Base-by-base conservation (phyloP, 53 echinoderm and acorn worm species). In the Holothuria leucospilota region DNA sequence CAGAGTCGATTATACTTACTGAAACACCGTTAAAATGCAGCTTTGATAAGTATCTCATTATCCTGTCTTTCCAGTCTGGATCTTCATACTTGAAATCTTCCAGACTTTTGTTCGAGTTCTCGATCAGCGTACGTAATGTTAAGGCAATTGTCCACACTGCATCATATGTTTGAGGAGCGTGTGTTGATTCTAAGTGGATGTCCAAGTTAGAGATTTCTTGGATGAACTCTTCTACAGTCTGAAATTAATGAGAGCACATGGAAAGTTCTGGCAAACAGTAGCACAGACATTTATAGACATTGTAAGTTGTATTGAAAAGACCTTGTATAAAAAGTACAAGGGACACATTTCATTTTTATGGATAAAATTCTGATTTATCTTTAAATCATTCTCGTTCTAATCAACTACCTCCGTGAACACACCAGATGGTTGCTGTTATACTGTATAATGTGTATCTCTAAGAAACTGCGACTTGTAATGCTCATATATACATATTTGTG, bases 111-210 rank as follows among this genome's bases (percentile, higher is more conserved):
- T 86, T 91, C 15, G 69, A 51, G 59, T 89, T 89, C 26, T 68
- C 68, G 28, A 67, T 79, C 62, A 79, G 63, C 2, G 79, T 78
- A 20, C 79, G 78, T 26, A 96, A 86, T 4, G 94, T 90, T n/a
- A 94, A 80, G 13, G 95, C 93, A 39, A 98, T 93, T 13, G 98
- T 95, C 98, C 98, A 98, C 29, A 95, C 89, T 8, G 98, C 98
- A 61, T 98, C 98, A 89, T 95, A 98, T 18, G 98, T 93, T 70
- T 95, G 90, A 13, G 98, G 88, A 52, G 95, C 98, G 77, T 98
- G 88, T 6, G 92, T 90, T 51, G 92, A 93, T n/a, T 83, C 84
- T 20, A 84, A 78, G 29, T 91, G 81, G 64, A 94, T 86, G 34
- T 93, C 93, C 26, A 92, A 72, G 20, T 74, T 42, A 20, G 75